These are phyloP conservation scores for Zaprionus africanus DNA, from an alignment of 1,140 invertebrate species.

Conservation along the genomic window DNA sequence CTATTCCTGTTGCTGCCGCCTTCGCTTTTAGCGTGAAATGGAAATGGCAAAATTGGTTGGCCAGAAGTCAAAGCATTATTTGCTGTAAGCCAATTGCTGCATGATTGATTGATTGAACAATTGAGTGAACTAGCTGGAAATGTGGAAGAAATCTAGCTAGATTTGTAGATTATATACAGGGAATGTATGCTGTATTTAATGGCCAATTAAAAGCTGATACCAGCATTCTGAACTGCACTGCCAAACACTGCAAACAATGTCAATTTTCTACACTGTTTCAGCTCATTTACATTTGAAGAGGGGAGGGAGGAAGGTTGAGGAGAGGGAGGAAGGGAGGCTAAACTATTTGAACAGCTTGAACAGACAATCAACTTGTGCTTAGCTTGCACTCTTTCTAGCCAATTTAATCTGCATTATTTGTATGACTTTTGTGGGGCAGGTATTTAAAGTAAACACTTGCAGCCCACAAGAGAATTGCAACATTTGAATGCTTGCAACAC, in stretches of 20 bases:
- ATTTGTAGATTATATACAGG: neutral
- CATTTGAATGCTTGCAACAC: neutral
- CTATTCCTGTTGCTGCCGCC: neutral
- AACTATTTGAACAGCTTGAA: conserved; percentile 9
- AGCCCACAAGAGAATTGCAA: neutral
- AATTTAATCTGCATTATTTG: conserved; percentile 40
- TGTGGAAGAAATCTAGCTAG: neutral
- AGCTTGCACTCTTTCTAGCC: conserved; percentile 10
- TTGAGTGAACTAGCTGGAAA: neutral
- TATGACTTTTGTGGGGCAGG: conserved; percentile 10
- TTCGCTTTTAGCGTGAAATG: neutral
- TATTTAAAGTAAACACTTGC: conserved; percentile 39
- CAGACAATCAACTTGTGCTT: conserved; percentile 17
- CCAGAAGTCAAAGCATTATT: conserved; percentile 7
- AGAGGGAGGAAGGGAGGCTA: neutral
- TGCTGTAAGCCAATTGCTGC: conserved; percentile 42
- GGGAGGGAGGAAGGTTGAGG: neutral
- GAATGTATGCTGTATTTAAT: conserved; percentile 41
- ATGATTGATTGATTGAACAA: conserved; percentile 51
- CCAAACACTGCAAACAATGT: conserved; percentile 5
- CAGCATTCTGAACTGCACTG: neutral
- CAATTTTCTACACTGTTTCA: neutral
- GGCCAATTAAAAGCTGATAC: neutral
- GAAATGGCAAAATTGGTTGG: neutral
- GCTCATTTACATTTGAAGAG: neutral